These are phyloP conservation scores for Nomada ruficornis DNA, from an alignment of 2,888 invertebrate genomes.

Conservation along the genomic window DNA sequence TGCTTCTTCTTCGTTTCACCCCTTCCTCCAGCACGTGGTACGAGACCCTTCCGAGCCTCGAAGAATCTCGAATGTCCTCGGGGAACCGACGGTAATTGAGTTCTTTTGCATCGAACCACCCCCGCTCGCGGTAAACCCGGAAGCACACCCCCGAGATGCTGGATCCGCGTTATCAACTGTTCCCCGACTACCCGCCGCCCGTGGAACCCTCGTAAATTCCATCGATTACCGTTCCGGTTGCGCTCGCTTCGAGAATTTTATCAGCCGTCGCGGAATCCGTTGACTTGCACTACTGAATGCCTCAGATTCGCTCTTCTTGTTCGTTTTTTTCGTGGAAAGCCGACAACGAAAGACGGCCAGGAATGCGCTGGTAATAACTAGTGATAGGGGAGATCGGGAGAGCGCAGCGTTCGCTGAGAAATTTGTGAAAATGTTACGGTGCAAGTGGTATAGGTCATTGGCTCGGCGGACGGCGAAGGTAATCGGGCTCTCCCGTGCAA, in stretches of 20 bases:
- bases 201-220: neutral
- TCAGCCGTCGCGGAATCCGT: neutral
- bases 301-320: no score
- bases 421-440: neutral
- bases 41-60: slow-evolving; percentile 2
- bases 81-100: slow-evolving; percentile 69
- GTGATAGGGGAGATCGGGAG: no score
- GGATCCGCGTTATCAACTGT: slow-evolving; percentile 8
- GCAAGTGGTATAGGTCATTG: slow-evolving; percentile 1
- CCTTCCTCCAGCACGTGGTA: neutral
- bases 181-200: neutral
- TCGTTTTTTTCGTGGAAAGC: no score
- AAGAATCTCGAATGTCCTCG: slow-evolving; percentile 42
- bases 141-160: slow-evolving; percentile 26
- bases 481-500: neutral
- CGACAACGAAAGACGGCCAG: no score
- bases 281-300: neutral
- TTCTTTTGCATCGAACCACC: slow-evolving; percentile 68
- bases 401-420: neutral
- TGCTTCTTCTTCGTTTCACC: neutral
- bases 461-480: no score
- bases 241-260: neutral
- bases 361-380: no score
- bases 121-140: slow-evolving; percentile 12
- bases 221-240: neutral